Base-by-base conservation (phyloP, 2,113 vertebrate genomes). In the Symphodus melops region DNA sequence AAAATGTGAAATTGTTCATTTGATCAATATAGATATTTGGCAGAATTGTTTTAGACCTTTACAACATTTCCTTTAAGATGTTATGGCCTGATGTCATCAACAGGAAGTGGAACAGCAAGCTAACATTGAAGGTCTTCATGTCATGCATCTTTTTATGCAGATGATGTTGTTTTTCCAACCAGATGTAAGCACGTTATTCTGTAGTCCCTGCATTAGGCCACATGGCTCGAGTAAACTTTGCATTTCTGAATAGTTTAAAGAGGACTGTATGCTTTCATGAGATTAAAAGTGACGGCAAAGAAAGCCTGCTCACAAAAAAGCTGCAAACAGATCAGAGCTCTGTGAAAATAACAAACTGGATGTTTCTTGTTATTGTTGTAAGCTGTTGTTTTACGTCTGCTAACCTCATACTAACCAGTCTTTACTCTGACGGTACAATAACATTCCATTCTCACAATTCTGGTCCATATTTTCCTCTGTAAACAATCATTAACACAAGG, bases 401-500 rank as follows among this genome's bases (percentile, higher is more conserved):
- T 52, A 57, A 36, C 49, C 33, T 65, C 16, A 23, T 14, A 54
- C 10, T 51, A 54, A 23, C n/a, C 44, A 23, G 49, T 61, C 53
- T 48, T 61, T 63, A 68, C 36, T 16, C 25, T 59, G 60, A 80
- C 12, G 17, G 63, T 49, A 53, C 56, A 57, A 37, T 42, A 44
- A 62, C 37, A 52, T 39, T 53, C 64, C 20, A 46, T 73, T 13
- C 20, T 56, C 44, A 67, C 39, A 60, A 56, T 78, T 48, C 71
- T 67, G 71, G 75, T 85, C 60, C 55, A 25, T 65, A 48, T 60
- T 49, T 73, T 58, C 28, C 33, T 65, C 63, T 56, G 63, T 83
- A 51, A 33, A 73, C 65, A 63, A 68, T 77, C 52, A 62, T 81
- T 75, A 68, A 73, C 25, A 73, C 85, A 75, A 66, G 65, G 28